A percentile compares a stretch with the other conserved stretches of the same genome.
phyloP scores from a whole-genome alignment of 2,113 vertebrate species.

The Anhinga anhinga region DNA sequence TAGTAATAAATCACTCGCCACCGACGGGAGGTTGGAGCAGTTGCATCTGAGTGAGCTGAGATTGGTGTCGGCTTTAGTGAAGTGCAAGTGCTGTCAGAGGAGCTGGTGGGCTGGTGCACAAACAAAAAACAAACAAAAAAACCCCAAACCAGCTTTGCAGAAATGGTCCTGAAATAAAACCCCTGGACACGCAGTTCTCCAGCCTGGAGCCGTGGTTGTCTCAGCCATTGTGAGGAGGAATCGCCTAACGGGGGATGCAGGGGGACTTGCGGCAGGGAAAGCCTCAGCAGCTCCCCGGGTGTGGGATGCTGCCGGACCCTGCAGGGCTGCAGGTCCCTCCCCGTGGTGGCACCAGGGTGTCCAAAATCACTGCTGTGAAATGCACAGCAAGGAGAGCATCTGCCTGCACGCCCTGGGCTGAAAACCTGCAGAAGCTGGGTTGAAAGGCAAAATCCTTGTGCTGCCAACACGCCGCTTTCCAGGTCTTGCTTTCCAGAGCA shows the following conservation, averaged over 20 bases:
- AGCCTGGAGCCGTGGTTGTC: not conserved
- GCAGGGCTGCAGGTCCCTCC: not conserved
- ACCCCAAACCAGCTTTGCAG: not conserved
- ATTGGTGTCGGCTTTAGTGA: not conserved
- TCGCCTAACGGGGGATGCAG: not conserved
- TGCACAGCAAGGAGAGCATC: fast-evolving
- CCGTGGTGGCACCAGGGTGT: not conserved
- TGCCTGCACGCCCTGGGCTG: not conserved
- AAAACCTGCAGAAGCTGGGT: not conserved
- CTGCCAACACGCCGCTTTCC: not conserved
- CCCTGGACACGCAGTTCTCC: fast-evolving
- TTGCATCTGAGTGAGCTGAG: not conserved
- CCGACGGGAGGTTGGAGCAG: not conserved
- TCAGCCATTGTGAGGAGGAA: not conserved
- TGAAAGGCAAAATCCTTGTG: not conserved
- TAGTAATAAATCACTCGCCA: conserved; percentile 25
- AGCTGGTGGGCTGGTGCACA: not conserved
- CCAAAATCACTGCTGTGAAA: not conserved
- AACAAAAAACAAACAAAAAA: not conserved
- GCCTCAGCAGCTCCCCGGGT: fast-evolving
- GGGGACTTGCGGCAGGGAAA: not conserved
- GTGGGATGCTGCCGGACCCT: not conserved
- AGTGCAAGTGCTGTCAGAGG: not conserved
- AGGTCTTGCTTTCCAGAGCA: fast-evolving
- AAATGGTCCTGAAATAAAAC: not conserved